A percentile compares a stretch with the other conserved stretches of the same genome.
Evolutionary conservation across 2,113 vertebrate species (phyloP).

Genomic region (Oncorhynchus mykiss): DNA sequence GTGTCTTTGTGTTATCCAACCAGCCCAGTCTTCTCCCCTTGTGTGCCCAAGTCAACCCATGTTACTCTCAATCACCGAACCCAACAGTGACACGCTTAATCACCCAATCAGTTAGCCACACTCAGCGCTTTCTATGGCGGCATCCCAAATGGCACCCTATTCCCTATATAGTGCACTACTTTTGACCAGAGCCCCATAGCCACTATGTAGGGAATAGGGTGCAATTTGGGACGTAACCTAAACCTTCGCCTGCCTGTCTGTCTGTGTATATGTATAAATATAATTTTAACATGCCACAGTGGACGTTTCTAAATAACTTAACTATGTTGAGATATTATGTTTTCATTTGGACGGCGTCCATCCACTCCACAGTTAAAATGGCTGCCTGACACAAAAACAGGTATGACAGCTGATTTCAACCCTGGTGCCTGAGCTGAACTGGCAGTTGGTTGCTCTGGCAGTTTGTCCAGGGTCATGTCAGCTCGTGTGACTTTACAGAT

Average conservation of each 20-base stretch:
- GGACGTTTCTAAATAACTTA: constrained; percentile 37
- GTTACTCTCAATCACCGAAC: constrained; percentile 68
- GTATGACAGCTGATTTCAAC: constrained; percentile 39
- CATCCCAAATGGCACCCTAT: constrained; percentile 34
- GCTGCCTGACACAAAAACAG: too few relatives aligned
- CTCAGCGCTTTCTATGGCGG: neutral
- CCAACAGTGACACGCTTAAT: constrained; percentile 62
- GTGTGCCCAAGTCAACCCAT: constrained; percentile 54
- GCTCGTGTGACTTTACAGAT: constrained; percentile 53
- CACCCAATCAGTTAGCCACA: constrained; percentile 44
- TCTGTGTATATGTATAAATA: too few relatives aligned
- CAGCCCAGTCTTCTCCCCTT: constrained; percentile 53
- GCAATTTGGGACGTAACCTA: too few relatives aligned
- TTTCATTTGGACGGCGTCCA: constrained; percentile 37
- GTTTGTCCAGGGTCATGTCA: constrained; percentile 41
- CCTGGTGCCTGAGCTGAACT: neutral
- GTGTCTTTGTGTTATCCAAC: constrained; percentile 71
- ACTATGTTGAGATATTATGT: constrained; percentile 32
- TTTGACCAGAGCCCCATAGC: neutral
- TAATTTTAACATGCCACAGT: too few relatives aligned
- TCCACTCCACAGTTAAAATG: too few relatives aligned
- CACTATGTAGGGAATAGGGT: neutral
- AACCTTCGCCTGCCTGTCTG: too few relatives aligned
- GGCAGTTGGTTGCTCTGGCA: constrained; percentile 19
- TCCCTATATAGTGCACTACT: constrained; percentile 47